Evolutionary conservation across 92 coral and sea anemone species (phyloP).

Genomic region (Parazoanthus darwini): DNA sequence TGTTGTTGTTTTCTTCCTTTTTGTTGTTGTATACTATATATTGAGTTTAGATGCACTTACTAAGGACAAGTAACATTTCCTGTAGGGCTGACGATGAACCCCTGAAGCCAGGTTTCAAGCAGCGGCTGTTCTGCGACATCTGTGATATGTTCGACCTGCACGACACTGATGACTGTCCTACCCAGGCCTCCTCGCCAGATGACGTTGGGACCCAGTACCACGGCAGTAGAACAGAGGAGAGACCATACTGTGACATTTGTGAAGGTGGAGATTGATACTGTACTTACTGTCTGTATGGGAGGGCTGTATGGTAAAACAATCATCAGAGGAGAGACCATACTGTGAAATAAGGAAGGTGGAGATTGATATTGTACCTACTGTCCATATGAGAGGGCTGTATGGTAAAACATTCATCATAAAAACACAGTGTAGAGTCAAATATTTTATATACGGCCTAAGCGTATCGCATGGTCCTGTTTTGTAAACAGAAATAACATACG

Average conservation of each 20-base stretch:
- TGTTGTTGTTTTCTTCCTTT: background rate
- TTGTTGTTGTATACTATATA: background rate
- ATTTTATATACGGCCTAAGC: too few relatives aligned
- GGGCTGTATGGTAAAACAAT: background rate
- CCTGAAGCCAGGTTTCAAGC: constrained; percentile 68
- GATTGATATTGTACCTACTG: background rate
- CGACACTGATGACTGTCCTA: constrained; percentile 98
- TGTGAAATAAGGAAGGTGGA: constrained; percentile 95
- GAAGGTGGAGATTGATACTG: constrained; percentile 63
- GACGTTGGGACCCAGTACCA: constrained; percentile 80
- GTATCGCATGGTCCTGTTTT: too few relatives aligned
- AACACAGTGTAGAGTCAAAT: too few relatives aligned
- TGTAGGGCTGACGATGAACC: constrained; percentile 93
- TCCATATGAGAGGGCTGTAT: background rate
- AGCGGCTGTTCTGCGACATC: constrained; percentile 95
- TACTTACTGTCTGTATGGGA: too few relatives aligned
- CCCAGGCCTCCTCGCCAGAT: constrained; percentile 89
- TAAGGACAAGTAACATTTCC: background rate
- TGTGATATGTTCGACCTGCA: constrained; percentile 95
- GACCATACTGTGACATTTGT: constrained; percentile 95
- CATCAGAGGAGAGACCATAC: constrained; percentile 81
- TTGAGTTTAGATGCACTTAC: background rate
- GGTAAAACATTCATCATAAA: background rate
- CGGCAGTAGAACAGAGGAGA: constrained; percentile 81
- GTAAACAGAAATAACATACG: too few relatives aligned